phyloP scores from a whole-genome alignment of 1,140 invertebrate genomes.

The Paraescarpia echinospica region DNA sequence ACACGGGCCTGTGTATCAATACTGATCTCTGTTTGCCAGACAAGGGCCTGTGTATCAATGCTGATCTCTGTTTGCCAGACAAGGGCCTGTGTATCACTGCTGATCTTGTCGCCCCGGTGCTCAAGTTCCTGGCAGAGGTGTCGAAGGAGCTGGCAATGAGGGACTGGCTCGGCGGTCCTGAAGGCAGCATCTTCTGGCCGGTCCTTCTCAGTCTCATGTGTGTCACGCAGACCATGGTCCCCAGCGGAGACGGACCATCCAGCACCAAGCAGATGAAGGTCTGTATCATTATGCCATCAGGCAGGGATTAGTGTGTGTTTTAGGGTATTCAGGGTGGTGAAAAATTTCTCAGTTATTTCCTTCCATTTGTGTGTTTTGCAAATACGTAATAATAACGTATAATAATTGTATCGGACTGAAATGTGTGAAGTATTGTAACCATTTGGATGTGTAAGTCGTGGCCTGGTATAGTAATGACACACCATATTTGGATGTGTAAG shows the following conservation, averaged over 20 bases:
- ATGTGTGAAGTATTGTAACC: too few species aligned
- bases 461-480: too few species aligned
- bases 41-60: background rate
- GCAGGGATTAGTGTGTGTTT: background rate
- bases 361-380: too few species aligned
- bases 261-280: conserved; percentile 5
- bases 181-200: conserved; percentile 81
- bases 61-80: background rate
- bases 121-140: conserved; percentile 79
- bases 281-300: background rate
- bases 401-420: too few species aligned
- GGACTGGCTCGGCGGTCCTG: conserved; percentile 79
- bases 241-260: conserved; percentile 1
- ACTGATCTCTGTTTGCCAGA: background rate
- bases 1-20: background rate
- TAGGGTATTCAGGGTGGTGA: too few species aligned
- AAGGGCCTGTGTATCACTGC: conserved; percentile 44
- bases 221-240: conserved; percentile 30
- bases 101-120: conserved; percentile 61
- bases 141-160: conserved; percentile 79
- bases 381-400: too few species aligned
- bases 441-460: too few species aligned
- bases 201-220: conserved; percentile 77
- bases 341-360: too few species aligned
- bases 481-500: too few species aligned